Evolutionary conservation across 1,140 invertebrate species (phyloP).

Genomic region (Mactra quadrangularis): DNA sequence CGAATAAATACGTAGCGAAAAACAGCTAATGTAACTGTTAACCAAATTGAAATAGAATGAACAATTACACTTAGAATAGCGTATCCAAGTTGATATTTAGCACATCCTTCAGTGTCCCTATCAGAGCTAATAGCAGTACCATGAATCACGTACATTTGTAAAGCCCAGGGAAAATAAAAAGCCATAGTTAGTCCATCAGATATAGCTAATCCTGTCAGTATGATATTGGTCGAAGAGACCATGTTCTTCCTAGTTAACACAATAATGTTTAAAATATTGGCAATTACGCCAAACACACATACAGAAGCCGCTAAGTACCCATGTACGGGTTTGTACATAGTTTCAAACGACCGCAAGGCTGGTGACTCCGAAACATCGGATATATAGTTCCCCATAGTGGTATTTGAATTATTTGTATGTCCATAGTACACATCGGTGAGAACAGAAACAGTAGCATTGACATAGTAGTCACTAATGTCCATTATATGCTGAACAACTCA

Average conservation of each 20-base stretch:
- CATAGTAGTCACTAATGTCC: constrained; percentile 46
- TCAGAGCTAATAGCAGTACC: constrained; percentile 62
- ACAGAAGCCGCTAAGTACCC: constrained; percentile 89
- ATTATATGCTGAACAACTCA: constrained; percentile 43
- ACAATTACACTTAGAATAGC: constrained; percentile 90
- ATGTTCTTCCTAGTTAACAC: constrained; percentile 94
- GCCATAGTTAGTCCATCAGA: constrained; percentile 94
- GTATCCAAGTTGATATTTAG: constrained; percentile 79
- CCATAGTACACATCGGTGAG: constrained; percentile 48
- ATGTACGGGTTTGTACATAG: constrained; percentile 86
- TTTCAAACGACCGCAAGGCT: constrained; percentile 68
- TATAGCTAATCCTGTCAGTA: constrained; percentile 92
- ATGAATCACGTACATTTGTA: constrained; percentile 79
- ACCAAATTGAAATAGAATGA: constrained; percentile 97
- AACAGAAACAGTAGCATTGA: constrained; percentile 52
- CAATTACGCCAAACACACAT: constrained; percentile 94
- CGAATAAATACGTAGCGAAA: constrained; percentile 88
- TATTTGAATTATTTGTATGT: constrained; percentile 25
- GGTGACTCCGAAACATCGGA: constrained; percentile 38
- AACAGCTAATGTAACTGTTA: constrained; percentile 95
- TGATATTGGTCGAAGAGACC: constrained; percentile 91
- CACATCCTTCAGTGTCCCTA: constrained; percentile 69
- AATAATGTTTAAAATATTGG: constrained; percentile 94
- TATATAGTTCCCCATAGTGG: constrained; percentile 67
- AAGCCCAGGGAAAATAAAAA: constrained; percentile 80